Conservation (phyloP, 2,888 invertebrate species). For the Automeris io region DNA sequence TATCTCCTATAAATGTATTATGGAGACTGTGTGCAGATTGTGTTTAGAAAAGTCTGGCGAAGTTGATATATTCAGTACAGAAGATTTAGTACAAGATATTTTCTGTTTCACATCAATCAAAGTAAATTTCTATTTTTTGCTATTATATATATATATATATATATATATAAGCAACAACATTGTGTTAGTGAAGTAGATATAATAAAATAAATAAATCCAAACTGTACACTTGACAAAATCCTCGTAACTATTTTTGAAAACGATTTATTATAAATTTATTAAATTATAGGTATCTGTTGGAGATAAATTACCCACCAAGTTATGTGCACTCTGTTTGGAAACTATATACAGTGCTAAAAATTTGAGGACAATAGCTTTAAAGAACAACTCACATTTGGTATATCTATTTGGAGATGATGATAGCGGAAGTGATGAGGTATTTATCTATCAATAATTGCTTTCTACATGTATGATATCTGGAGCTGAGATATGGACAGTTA, state of each 20-base stretch:
- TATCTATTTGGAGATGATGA: constrained; percentile 23
- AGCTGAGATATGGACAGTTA: no score
- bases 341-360: constrained; percentile 30
- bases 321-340: constrained; percentile 40
- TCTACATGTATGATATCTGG: no score
- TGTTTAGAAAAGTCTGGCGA: constrained; percentile 34
- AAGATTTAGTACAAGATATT: constrained; percentile 30
- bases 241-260: no score
- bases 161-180: background rate
- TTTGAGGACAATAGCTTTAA: constrained; percentile 29
- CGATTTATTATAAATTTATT: background rate
- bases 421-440: constrained; percentile 9
- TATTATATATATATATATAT: background rate
- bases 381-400: constrained; percentile 36
- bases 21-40: constrained; percentile 45
- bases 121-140: constrained; percentile 20
- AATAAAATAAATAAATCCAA: no score
- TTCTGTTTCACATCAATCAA: constrained; percentile 30
- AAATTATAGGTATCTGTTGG: constrained; percentile 23
- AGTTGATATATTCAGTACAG: constrained; percentile 23
- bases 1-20: no score
- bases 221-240: no score
- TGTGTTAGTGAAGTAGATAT: no score
- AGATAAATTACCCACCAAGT: constrained; percentile 42
- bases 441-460: no score